phyloP scores from a whole-genome alignment of 2,797 vertebrate species.

The Parotocinclus haroldoi region DNA sequence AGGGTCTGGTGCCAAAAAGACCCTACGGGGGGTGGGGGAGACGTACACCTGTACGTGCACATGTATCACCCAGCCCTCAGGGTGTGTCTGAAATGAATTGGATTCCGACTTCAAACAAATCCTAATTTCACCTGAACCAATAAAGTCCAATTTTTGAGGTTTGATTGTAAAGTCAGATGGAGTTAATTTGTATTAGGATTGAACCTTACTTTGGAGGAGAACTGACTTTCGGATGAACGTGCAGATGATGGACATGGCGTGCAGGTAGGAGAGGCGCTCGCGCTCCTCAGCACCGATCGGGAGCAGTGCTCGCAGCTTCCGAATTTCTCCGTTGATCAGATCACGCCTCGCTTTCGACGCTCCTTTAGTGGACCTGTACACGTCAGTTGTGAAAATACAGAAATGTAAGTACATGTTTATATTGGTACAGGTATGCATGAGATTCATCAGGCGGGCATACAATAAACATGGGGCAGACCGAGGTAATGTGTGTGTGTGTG shows the following conservation, averaged over 20 bases:
- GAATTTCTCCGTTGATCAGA: slow-evolving; percentile 82
- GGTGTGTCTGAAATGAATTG: too few relatives aligned
- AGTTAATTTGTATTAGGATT: neutral
- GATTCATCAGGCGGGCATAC: too few relatives aligned
- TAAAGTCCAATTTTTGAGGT: neutral
- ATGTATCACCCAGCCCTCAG: too few relatives aligned
- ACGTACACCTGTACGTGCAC: too few relatives aligned
- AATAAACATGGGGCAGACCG: too few relatives aligned
- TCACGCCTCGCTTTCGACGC: slow-evolving; percentile 85
- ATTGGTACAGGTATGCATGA: too few relatives aligned
- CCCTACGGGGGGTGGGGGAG: too few relatives aligned
- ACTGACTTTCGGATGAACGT: slow-evolving; percentile 71
- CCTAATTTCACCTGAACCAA: too few relatives aligned
- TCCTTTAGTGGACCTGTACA: slow-evolving; percentile 83
- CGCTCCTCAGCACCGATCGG: slow-evolving; percentile 71
- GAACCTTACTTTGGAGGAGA: slow-evolving; percentile 57
- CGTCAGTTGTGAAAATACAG: neutral
- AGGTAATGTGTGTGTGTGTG: too few relatives aligned
- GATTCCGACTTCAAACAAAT: too few relatives aligned
- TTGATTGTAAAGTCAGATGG: too few relatives aligned
- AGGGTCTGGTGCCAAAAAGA: too few relatives aligned
- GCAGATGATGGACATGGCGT: slow-evolving; percentile 82
- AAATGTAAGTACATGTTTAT: neutral
- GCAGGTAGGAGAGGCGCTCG: slow-evolving; percentile 83
- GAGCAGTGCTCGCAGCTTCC: slow-evolving; percentile 75